Evolutionary conservation across 1,140 invertebrate species (phyloP).

Genomic region (Heliothis subflexa): DNA sequence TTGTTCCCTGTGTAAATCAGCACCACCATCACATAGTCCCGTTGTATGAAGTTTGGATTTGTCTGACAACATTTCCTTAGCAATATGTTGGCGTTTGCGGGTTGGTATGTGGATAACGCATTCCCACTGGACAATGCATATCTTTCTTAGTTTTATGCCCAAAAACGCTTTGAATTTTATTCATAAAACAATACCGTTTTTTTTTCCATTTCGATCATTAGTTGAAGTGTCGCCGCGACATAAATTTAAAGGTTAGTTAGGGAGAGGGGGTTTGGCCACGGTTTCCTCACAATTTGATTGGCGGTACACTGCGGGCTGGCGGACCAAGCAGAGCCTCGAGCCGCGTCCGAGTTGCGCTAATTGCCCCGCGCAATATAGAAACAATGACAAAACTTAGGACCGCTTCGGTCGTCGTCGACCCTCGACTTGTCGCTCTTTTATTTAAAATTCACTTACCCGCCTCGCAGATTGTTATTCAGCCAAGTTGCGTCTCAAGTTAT

Average conservation of each 20-base stretch:
- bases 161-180: background rate
- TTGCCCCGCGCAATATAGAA: constrained; percentile 84
- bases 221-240: constrained; percentile 75
- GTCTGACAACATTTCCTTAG: no score
- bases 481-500: constrained; percentile 74
- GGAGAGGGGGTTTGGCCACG: constrained; percentile 59
- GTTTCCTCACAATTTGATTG: constrained; percentile 80
- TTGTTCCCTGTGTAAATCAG: no score
- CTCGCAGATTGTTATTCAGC: constrained; percentile 81
- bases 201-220: constrained; percentile 65
- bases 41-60: no score
- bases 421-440: constrained; percentile 80
- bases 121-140: background rate
- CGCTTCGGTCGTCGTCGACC: constrained; percentile 66
- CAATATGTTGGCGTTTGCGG: no score
- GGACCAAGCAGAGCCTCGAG: constrained; percentile 61
- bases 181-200: constrained; percentile 42
- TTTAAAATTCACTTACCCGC: constrained; percentile 84
- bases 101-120: no score
- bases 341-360: constrained; percentile 77
- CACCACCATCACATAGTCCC: no score
- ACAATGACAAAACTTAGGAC: constrained; percentile 83
- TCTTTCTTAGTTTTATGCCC: background rate
- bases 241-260: constrained; percentile 71
- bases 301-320: constrained; percentile 55